phyloP scores from a whole-genome alignment of 2,113 vertebrate genomes.

The Leucosticte australis region DNA sequence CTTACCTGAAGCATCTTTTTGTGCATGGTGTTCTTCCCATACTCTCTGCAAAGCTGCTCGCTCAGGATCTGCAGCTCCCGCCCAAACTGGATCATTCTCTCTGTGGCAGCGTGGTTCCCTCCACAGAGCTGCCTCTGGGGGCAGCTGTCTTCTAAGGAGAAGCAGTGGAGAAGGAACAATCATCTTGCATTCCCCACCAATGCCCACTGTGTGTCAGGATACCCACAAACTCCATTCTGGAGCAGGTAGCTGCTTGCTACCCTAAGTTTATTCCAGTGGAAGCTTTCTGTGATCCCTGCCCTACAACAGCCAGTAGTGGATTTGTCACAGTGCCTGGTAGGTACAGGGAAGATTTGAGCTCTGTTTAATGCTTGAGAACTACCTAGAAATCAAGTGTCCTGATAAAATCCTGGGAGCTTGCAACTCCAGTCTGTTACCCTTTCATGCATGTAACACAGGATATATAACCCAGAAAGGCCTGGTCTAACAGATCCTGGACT shows the following conservation, averaged over 20 bases:
- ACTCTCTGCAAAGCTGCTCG: slow-evolving; percentile 91
- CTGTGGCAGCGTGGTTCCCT: slow-evolving; percentile 93
- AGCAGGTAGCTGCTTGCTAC: not conserved
- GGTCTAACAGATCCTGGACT: not conserved
- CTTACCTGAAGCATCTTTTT: slow-evolving; percentile 89
- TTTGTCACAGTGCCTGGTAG: not conserved
- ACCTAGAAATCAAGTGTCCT: not conserved
- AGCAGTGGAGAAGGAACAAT: not conserved
- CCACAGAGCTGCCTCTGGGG: slow-evolving; percentile 90
- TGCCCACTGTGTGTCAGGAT: not conserved
- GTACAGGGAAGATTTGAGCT: not conserved
- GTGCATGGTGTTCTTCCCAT: slow-evolving; percentile 90
- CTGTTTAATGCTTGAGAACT: not conserved
- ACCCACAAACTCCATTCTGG: not conserved
- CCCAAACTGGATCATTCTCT: slow-evolving; percentile 97
- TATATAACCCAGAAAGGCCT: fast-evolving
- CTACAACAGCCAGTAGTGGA: not conserved
- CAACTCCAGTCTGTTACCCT: not conserved
- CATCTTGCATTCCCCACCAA: not conserved
- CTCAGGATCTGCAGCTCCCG: slow-evolving; percentile 93
- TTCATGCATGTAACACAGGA: fast-evolving
- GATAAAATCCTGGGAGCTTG: not conserved
- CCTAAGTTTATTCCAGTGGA: not conserved
- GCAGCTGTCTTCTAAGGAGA: slow-evolving; percentile 81
- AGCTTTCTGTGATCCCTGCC: not conserved